Evolutionary conservation across 2,888 invertebrate genomes (phyloP).

Genomic region (Xanthia togata): DNA sequence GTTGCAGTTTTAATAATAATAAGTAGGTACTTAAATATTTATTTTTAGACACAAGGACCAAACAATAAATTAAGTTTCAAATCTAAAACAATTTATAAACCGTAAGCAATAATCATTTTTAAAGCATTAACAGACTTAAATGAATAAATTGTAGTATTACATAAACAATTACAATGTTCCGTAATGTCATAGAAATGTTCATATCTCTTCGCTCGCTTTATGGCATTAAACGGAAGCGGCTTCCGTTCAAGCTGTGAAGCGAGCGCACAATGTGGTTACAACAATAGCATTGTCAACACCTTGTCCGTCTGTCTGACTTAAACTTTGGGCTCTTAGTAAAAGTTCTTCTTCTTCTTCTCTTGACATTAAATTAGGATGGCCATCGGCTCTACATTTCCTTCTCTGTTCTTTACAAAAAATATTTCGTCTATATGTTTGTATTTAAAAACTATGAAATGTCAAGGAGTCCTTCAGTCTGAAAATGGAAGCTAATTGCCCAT

Average conservation of each 20-base stretch:
- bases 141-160: background rate
- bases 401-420: background rate
- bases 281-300: slow-evolving; percentile 46
- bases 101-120: background rate
- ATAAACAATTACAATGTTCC: slow-evolving; percentile 13
- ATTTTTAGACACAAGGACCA: too few species aligned
- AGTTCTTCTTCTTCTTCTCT: background rate
- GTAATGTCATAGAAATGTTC: slow-evolving; percentile 22
- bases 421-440: background rate
- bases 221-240: slow-evolving; percentile 13
- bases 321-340: slow-evolving; percentile 20
- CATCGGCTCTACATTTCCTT: background rate
- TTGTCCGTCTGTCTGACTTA: slow-evolving; percentile 24
- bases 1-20: background rate
- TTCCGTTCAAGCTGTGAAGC: slow-evolving; percentile 49
- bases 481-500: background rate
- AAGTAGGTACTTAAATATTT: too few species aligned
- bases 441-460: background rate
- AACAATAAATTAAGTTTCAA: background rate
- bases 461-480: background rate
- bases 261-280: slow-evolving; percentile 39
- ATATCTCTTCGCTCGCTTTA: slow-evolving; percentile 36
- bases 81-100: background rate
- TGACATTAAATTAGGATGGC: background rate
- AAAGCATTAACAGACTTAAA: background rate